Conservation (phyloP, 2,797 vertebrate genomes). For the Borostomias antarcticus region DNA sequence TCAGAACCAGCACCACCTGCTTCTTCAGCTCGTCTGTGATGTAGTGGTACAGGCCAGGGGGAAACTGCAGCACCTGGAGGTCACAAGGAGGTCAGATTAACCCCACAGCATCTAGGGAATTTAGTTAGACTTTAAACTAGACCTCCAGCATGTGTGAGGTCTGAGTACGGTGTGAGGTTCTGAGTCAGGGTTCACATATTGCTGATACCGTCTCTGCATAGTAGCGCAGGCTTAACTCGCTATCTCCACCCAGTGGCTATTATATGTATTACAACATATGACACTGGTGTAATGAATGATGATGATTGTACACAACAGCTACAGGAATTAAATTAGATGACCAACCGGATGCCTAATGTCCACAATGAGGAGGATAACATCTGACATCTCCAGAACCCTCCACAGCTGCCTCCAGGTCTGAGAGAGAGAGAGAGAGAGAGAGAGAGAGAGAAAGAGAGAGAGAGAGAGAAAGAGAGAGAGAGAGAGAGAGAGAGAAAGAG, state of each 20-base stretch:
- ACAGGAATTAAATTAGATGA: conserved; percentile 23
- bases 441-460: background rate
- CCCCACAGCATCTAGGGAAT: background rate
- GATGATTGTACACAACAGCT: background rate
- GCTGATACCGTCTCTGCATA: background rate
- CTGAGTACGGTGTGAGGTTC: background rate
- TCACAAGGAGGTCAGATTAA: conserved; percentile 16
- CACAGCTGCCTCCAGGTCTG: conserved; percentile 96
- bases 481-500: background rate
- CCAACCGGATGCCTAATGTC: conserved; percentile 91
- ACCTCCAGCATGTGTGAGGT: background rate
- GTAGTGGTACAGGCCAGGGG: conserved; percentile 85
- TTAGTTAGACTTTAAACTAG: background rate
- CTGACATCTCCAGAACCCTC: conserved; percentile 95
- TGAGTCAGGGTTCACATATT: background rate
- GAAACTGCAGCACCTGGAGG: conserved; percentile 87
- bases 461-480: background rate
- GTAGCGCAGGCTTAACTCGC: background rate
- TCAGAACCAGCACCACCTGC: conserved; percentile 87
- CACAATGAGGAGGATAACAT: conserved; percentile 88
- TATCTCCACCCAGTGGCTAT: conserved; percentile 64
- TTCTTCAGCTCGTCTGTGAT: conserved; percentile 84
- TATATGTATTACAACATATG: background rate
- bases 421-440: conserved; percentile 5
- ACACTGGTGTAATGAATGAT: background rate